Evolutionary conservation across 2,888 invertebrate species (phyloP), one percentile per base, ranked within the genome.

Genomic region (Metalampra italica): DNA sequence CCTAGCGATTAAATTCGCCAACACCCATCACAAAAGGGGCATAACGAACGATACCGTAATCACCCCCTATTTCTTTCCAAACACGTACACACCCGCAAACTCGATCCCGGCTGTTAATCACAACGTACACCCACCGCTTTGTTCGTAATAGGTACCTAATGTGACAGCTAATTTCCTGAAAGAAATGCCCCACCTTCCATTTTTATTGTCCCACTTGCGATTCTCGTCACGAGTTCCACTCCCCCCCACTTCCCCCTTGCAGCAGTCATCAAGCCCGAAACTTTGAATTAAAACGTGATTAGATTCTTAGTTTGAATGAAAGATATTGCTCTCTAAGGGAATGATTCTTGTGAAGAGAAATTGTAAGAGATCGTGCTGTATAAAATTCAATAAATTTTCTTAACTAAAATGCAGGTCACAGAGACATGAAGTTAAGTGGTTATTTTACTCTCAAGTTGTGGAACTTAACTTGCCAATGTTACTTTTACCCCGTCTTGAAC

Each of bases 81-180:
- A 59, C 64, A 69, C 70, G 70, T 64, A 53, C 60, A 49, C 49
- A 48, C 49, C 50, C 62, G 56, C 59, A 62, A 67, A 67, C 60
- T 64, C 62, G 61, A 57, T 60, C 59, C 54, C 59, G 47, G 59
- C 57, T 39, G 71, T 69, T 77, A 75, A 81, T 80, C 77, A 79
- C 68, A 59, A 52, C 62, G 52, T 62, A 62, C 68, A 68, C 57
- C 22, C 29, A 46, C 50, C 45, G 47, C 42, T 45, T 45, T 39
- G 63, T 58, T 67, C 66, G 70, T 81, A 80, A 82, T 82, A 70
- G 73, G 65, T 68, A 75, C 73, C 68, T 82, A 86, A 82, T 82
- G 83, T 82, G 85, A 83, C 85, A 86, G 81, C 79, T 82, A 83
- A 86, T 86, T 85, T 82, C 82, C 82, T 78, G 76, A 71, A 78